Conservation (phyloP, 1,140 invertebrate genomes). For the Diorhabda elongata region DNA sequence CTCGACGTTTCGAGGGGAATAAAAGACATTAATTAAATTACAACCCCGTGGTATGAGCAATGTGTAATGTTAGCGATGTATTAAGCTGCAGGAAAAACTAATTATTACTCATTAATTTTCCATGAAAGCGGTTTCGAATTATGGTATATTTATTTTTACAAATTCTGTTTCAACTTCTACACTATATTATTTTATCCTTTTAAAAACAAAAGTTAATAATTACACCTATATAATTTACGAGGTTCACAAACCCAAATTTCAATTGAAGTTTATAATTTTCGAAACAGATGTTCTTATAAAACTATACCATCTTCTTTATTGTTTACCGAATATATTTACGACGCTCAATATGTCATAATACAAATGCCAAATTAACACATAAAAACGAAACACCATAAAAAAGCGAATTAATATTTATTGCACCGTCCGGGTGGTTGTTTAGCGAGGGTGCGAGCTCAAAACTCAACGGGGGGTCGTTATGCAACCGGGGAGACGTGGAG, state of each 20-base stretch:
- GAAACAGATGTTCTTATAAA: too few species aligned
- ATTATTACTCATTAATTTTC: conserved; percentile 3
- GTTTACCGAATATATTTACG: conserved; percentile 10
- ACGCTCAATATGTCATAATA: conserved; percentile 26
- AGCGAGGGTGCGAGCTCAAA: conserved; percentile 4
- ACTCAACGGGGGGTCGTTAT: conserved; percentile 16
- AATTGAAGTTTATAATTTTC: too few species aligned
- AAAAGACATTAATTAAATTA: conserved; percentile 26
- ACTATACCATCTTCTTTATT: too few species aligned
- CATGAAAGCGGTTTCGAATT: too few species aligned
- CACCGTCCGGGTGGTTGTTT: conserved; percentile 11
- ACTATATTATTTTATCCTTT: too few species aligned
- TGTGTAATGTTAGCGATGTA: conserved; percentile 17
- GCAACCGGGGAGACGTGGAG: conserved; percentile 7
- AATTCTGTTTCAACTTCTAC: too few species aligned
- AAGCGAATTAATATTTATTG: conserved; percentile 36
- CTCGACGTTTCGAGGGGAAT: conserved; percentile 26
- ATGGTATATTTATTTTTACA: too few species aligned
- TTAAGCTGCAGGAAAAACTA: conserved; percentile 29
- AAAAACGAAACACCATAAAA: conserved; percentile 26
- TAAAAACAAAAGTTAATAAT: too few species aligned
- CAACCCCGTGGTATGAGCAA: conserved; percentile 10
- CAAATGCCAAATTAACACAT: conserved; percentile 36
- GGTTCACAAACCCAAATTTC: too few species aligned
- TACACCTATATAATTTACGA: too few species aligned